These are phyloP conservation scores for Daphoenositta chrysoptera DNA, from an alignment of 2,113 vertebrate species.

Conservation along the genomic window DNA sequence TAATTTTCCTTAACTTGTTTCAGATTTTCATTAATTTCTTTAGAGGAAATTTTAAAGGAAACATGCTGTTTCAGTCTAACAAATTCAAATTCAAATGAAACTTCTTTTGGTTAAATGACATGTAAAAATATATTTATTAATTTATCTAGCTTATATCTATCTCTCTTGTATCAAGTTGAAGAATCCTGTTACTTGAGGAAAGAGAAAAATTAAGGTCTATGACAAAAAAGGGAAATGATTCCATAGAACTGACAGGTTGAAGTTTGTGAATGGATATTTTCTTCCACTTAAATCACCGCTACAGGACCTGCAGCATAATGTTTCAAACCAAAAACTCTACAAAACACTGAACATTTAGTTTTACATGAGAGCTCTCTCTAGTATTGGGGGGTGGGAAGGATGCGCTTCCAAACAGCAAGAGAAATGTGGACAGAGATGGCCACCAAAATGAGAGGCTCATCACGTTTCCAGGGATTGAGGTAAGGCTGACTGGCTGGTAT, in stretches of 20 bases:
- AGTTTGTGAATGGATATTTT: not conserved
- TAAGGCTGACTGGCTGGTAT: not conserved
- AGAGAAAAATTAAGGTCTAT: not conserved
- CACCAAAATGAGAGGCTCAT: not conserved
- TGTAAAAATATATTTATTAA: not conserved
- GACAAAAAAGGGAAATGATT: not conserved
- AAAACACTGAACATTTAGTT: not conserved
- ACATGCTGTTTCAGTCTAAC: not conserved
- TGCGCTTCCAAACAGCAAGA: not conserved
- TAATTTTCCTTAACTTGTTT: not conserved
- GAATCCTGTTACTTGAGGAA: not conserved
- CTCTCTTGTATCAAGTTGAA: not conserved
- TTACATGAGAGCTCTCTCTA: not conserved
- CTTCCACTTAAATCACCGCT: not conserved
- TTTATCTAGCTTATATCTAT: not conserved
- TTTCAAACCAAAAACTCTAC: not conserved
- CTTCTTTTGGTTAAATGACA: not conserved
- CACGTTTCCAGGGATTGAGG: not conserved
- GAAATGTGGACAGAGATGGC: not conserved
- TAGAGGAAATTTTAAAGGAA: not conserved
- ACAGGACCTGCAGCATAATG: not conserved
- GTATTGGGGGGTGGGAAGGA: too few relatives aligned
- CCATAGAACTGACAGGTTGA: not conserved
- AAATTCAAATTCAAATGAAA: not conserved
- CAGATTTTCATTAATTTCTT: not conserved